Base-by-base conservation (phyloP, 1,140 invertebrate species). In the Wasmannia auropunctata region DNA sequence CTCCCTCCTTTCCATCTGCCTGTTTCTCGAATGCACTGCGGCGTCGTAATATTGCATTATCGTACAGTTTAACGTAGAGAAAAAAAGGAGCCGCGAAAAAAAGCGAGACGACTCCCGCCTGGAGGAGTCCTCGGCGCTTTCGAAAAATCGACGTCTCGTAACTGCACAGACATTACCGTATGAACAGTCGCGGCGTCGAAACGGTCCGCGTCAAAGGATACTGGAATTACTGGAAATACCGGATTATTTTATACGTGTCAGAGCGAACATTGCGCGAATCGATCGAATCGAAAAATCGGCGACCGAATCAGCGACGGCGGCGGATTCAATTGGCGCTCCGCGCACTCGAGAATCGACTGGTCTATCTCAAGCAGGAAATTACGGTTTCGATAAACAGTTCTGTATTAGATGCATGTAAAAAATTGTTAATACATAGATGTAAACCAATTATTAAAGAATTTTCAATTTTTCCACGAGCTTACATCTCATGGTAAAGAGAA, bases 231-330 rank as follows among this genome's bases (percentile, higher is more conserved):
- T 88, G 77, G 79, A 85, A 87, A 84, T 67, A 58, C 51, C 22
- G 14, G 43, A 81, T 84, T 84, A 84, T 81, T 87, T 83, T 75
- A 83, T 83, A 83, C 54, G 56, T 67, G 85, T 80, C 86, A 63
- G 54, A 43, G 51, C n/a, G 85, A n/a, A 43, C 43, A 75, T 86
- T 70, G 37, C n/a, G 37, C 19, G 65, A 28, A 54, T 58, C 43
- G 60, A 87, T 81, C 46, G 37, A 72, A 86, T 88, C 85, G 77
- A 83, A 75, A 87, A 80, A 69, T 80, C 5, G 2, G 8, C 49
- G 14, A 58, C 3, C 51, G 31, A 70, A 65, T 43, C 63, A 34
- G 22, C 8, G 37, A 14, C 31, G 19, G 31, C 11, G n/a, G 19
- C 31, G 58, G 16, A 25, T 65, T 4, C 37, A n/a, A n/a, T 40